phyloP scores from a whole-genome alignment of 2,888 invertebrate species.

The Trichopoda pennipes region DNA sequence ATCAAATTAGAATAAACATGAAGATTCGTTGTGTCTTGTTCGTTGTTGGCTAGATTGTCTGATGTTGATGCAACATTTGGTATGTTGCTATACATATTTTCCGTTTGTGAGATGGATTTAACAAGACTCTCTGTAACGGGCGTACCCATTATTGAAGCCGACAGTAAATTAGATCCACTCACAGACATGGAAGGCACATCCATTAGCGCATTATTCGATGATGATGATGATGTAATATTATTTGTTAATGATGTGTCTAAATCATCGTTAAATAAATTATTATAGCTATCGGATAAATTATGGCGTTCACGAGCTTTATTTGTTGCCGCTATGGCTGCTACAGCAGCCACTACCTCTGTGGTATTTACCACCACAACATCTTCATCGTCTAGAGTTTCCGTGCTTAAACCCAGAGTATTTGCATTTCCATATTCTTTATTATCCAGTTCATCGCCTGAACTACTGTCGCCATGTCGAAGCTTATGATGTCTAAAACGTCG shows the following conservation, averaged over 20 bases:
- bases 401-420: slow-evolving; percentile 43
- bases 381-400: slow-evolving; percentile 70
- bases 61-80: slow-evolving; percentile 73
- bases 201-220: slow-evolving; percentile 55
- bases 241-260: slow-evolving; percentile 70
- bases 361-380: slow-evolving; percentile 77
- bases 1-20: slow-evolving; percentile 81
- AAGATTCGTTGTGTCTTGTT: slow-evolving; percentile 72
- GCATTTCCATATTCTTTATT: slow-evolving; percentile 49
- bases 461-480: slow-evolving; percentile 70
- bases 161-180: slow-evolving; percentile 72
- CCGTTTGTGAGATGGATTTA: slow-evolving; percentile 77
- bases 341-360: slow-evolving; percentile 79
- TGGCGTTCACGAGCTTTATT: slow-evolving; percentile 77
- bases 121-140: slow-evolving; percentile 55
- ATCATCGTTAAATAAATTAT: slow-evolving; percentile 80
- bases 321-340: slow-evolving; percentile 78
- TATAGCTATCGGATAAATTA: slow-evolving; percentile 80
- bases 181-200: slow-evolving; percentile 44
- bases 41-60: slow-evolving; percentile 45
- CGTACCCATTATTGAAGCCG: slow-evolving; percentile 73
- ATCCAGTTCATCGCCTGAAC: slow-evolving; percentile 69
- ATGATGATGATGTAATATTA: slow-evolving; percentile 49
- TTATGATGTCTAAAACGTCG: slow-evolving; percentile 77
- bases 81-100: slow-evolving; percentile 81